Conservation (phyloP, 2,797 vertebrate species). For the Ambastaia sidthimunki region DNA sequence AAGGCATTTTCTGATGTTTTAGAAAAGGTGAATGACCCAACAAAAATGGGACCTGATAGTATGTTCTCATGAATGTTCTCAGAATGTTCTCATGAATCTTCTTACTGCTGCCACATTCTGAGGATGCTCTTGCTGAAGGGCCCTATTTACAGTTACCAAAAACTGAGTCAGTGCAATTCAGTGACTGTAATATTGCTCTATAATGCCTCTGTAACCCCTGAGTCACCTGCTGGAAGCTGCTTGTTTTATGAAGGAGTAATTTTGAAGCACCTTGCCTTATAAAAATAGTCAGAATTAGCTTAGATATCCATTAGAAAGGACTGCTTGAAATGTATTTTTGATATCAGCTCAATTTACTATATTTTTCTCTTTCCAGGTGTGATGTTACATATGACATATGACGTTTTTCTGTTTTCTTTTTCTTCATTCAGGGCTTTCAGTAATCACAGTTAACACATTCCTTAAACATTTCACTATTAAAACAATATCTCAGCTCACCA, state of each 20-base stretch:
- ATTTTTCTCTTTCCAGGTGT: slow-evolving; percentile 1
- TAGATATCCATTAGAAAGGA: slow-evolving; percentile 47
- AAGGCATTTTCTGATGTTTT: neutral
- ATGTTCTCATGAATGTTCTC: slow-evolving; percentile 8
- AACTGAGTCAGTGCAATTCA: slow-evolving; percentile 7
- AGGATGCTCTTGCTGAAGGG: slow-evolving; percentile 34
- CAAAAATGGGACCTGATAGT: neutral
- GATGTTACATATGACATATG: slow-evolving; percentile 52
- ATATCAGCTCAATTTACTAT: slow-evolving; percentile 10
- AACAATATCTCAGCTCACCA: neutral
- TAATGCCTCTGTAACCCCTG: slow-evolving; percentile 33
- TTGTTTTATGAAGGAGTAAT: slow-evolving; percentile 44
- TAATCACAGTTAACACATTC: slow-evolving; percentile 16
- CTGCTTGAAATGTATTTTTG: neutral
- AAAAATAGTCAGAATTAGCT: slow-evolving; percentile 38
- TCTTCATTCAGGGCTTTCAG: neutral
- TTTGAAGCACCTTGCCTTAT: slow-evolving; percentile 23
- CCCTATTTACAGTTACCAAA: neutral
- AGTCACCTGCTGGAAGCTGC: slow-evolving; percentile 41
- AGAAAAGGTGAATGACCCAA: neutral
- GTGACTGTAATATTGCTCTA: slow-evolving; percentile 10
- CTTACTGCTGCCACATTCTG: slow-evolving; percentile 23
- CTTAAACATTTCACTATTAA: slow-evolving; percentile 2
- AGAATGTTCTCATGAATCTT: neutral
- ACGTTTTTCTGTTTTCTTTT: too few species aligned